A percentile compares a stretch with the other conserved stretches of the same genome.
phyloP scores from a whole-genome alignment of 2,797 vertebrate genomes.

The Distichodus sexfasciatus region DNA sequence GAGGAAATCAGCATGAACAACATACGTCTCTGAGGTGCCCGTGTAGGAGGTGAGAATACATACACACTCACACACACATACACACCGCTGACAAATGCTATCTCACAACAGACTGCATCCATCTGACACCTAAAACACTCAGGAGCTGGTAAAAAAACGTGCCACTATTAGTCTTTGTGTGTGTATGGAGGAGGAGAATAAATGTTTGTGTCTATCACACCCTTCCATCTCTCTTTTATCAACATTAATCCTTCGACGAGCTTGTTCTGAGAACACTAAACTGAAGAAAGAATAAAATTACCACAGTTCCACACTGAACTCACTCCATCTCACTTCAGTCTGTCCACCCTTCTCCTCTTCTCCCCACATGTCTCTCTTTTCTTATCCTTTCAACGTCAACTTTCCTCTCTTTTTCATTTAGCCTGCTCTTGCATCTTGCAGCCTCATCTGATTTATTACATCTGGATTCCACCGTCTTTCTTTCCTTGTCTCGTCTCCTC shows the following conservation, averaged over 20 bases:
- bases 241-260: slow-evolving; percentile 64
- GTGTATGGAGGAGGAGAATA: not conserved
- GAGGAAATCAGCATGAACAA: not conserved
- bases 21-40: not conserved
- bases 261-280: slow-evolving; percentile 27
- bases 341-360: not conserved
- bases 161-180: not conserved
- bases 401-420: not conserved
- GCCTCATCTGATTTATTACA: too few species aligned
- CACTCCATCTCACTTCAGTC: not conserved
- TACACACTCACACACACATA: too few species aligned
- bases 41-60: not conserved
- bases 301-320: too few species aligned
- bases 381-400: not conserved
- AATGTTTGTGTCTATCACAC: slow-evolving; percentile 52
- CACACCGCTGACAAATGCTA: not conserved
- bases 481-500: too few species aligned
- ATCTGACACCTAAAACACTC: not conserved
- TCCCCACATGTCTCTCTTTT: not conserved
- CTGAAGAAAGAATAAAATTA: slow-evolving; percentile 35
- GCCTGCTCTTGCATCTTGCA: too few species aligned
- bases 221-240: slow-evolving; percentile 59
- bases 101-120: not conserved
- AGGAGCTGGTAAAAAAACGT: not conserved
- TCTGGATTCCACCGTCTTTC: too few species aligned